These are phyloP conservation scores for Luperina testacea DNA, from an alignment of 2,888 invertebrate genomes.

Conservation along the genomic window DNA sequence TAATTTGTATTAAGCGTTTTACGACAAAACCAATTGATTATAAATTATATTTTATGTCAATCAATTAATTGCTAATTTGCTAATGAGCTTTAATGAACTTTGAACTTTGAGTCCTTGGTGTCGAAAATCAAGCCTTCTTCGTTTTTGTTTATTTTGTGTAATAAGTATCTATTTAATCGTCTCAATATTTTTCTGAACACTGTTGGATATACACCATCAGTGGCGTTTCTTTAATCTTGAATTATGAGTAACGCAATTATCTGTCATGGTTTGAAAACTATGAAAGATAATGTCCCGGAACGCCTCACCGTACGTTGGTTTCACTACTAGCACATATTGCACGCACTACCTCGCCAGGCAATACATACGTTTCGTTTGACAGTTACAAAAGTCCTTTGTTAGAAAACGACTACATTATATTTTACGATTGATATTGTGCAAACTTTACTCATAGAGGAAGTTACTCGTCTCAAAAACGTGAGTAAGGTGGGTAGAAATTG, in stretches of 20 bases:
- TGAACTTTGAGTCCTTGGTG: slow-evolving; percentile 21
- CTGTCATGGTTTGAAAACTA: not conserved
- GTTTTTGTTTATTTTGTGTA: slow-evolving; percentile 2
- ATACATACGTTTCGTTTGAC: slow-evolving; percentile 37
- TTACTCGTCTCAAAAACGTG: slow-evolving; percentile 68
- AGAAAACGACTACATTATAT: slow-evolving; percentile 68
- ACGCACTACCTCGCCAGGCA: slow-evolving; percentile 40
- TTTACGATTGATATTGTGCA: slow-evolving; percentile 71
- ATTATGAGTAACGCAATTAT: not conserved
- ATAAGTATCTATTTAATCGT: not conserved
- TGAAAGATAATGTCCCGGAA: slow-evolving; percentile 27
- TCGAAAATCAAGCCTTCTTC: slow-evolving; percentile 2
- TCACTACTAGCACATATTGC: slow-evolving; percentile 39
- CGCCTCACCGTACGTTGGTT: not conserved
- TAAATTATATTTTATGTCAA: slow-evolving; percentile 33
- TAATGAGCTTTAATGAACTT: slow-evolving; percentile 44
- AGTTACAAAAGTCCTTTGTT: slow-evolving; percentile 70
- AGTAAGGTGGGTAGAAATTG: slow-evolving; percentile 68
- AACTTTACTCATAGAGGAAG: slow-evolving; percentile 60
- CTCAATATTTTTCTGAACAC: not conserved
- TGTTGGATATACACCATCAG: not conserved
- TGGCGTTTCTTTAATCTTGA: not conserved
- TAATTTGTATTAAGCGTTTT: slow-evolving; percentile 18
- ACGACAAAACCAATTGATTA: slow-evolving; percentile 21
- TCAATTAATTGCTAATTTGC: slow-evolving; percentile 23